Conservation (phyloP, 2,113 vertebrate species). For the Eretmodus cyanostictus region DNA sequence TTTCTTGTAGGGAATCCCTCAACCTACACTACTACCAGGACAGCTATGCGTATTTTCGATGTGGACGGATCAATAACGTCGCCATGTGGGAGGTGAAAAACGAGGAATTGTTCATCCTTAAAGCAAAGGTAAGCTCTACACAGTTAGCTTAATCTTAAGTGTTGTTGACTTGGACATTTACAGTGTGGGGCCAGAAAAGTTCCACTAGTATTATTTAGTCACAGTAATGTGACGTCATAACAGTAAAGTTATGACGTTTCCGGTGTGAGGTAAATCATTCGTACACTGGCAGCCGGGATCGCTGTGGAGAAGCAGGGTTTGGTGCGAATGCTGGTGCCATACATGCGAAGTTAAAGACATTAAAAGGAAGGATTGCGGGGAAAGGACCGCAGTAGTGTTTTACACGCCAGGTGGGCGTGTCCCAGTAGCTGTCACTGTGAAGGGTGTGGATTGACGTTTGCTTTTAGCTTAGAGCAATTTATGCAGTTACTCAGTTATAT, state of each 20-base stretch:
- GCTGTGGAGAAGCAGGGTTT: not conserved
- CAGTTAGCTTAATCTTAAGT: not conserved
- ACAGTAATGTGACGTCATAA: not conserved
- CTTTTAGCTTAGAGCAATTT: not conserved
- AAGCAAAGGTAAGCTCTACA: not conserved
- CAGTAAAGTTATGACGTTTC: not conserved
- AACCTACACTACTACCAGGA: not conserved
- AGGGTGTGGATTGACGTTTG: fast-evolving
- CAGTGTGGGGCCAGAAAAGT: not conserved
- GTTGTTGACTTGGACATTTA: not conserved
- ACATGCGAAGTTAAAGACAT: not conserved
- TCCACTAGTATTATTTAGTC: not conserved
- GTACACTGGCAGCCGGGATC: not conserved
- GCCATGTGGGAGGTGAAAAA: not conserved
- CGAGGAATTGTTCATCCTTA: fast-evolving
- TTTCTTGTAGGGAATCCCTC: not conserved
- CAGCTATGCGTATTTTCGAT: fast-evolving
- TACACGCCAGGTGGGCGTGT: not conserved
- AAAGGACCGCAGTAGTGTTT: not conserved
- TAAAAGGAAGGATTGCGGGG: not conserved
- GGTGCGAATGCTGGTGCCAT: not conserved
- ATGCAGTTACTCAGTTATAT: not conserved
- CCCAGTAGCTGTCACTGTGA: not conserved
- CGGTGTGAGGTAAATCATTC: not conserved
- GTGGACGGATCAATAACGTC: not conserved